Percentiles rank a stretch among this genome's conserved stretches.
Conservation (phyloP, 2,888 invertebrate species). For the Cyrtodaria siliqua region DNA sequence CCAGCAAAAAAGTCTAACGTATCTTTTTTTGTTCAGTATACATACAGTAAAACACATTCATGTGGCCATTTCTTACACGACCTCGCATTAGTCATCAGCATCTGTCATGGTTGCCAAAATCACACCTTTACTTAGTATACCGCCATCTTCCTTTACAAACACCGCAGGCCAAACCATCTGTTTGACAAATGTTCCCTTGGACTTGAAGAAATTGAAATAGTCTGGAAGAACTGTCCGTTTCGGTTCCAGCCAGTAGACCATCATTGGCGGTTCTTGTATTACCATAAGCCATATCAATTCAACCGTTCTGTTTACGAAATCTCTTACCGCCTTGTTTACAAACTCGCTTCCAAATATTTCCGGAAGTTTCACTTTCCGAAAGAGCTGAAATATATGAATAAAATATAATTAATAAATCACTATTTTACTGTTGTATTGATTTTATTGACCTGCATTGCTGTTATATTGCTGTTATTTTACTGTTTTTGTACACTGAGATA, state of each 20-base stretch:
- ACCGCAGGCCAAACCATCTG: slow-evolving; percentile 60
- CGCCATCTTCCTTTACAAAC: slow-evolving; percentile 43
- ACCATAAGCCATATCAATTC: slow-evolving; percentile 56
- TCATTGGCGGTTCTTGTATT: slow-evolving; percentile 47
- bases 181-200: slow-evolving; percentile 27
- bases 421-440: too few relatives aligned
- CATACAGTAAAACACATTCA: too few relatives aligned
- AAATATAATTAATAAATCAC: too few relatives aligned
- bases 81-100: not conserved
- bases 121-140: slow-evolving; percentile 49
- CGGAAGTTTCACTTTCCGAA: slow-evolving; percentile 47
- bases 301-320: slow-evolving; percentile 40
- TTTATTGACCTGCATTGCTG: too few relatives aligned
- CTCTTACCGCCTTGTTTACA: slow-evolving; percentile 29
- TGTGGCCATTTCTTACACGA: too few relatives aligned
- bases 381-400: slow-evolving; percentile 25
- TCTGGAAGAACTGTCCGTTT: slow-evolving; percentile 28
- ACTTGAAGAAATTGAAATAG: slow-evolving; percentile 48
- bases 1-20: too few relatives aligned
- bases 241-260: slow-evolving; percentile 55
- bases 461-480: too few relatives aligned
- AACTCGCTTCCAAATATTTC: slow-evolving; percentile 45
- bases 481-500: too few relatives aligned
- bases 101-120: slow-evolving; percentile 23
- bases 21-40: too few relatives aligned